phyloP scores from a whole-genome alignment of 1,140 invertebrate species.

The Drosophila asahinai region DNA sequence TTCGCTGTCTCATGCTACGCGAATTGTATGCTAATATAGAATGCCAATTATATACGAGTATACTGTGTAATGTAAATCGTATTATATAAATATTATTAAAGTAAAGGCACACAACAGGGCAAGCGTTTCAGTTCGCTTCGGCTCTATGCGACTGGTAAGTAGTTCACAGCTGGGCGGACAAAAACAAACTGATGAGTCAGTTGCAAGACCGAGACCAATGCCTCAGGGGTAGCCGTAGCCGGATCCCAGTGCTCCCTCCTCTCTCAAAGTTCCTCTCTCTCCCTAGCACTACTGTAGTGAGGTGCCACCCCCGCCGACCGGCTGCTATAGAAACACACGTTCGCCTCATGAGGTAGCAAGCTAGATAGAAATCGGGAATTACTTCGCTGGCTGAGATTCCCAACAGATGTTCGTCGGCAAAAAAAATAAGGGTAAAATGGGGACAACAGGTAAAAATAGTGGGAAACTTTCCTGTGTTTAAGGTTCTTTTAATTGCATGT shows the following conservation, averaged over 20 bases:
- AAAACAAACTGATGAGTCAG: slow-evolving; percentile 72
- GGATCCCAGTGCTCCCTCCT: slow-evolving; percentile 9
- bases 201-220: slow-evolving; percentile 3
- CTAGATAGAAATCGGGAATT: slow-evolving; percentile 15
- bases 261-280: slow-evolving; percentile 14
- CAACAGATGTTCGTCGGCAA: slow-evolving; percentile 53
- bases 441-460: slow-evolving; percentile 55
- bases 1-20: slow-evolving; percentile 72
- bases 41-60: slow-evolving; percentile 18
- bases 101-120: slow-evolving; percentile 39
- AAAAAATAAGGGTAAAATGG: not conserved
- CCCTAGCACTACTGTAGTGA: slow-evolving; percentile 18
- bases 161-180: slow-evolving; percentile 61
- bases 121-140: slow-evolving; percentile 4
- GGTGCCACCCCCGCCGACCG: slow-evolving; percentile 17
- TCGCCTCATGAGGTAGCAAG: slow-evolving; percentile 7
- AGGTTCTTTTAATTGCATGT: slow-evolving; percentile 13
- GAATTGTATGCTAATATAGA: slow-evolving; percentile 23
- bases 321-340: not conserved
- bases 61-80: slow-evolving; percentile 43
- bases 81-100: slow-evolving; percentile 65
- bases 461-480: slow-evolving; percentile 5
- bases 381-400: slow-evolving; percentile 47
- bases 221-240: slow-evolving; percentile 16
- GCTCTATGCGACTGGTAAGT: slow-evolving; percentile 8